Conservation (phyloP, 2,888 invertebrate species). For the Sphaerophoria rueppellii region DNA sequence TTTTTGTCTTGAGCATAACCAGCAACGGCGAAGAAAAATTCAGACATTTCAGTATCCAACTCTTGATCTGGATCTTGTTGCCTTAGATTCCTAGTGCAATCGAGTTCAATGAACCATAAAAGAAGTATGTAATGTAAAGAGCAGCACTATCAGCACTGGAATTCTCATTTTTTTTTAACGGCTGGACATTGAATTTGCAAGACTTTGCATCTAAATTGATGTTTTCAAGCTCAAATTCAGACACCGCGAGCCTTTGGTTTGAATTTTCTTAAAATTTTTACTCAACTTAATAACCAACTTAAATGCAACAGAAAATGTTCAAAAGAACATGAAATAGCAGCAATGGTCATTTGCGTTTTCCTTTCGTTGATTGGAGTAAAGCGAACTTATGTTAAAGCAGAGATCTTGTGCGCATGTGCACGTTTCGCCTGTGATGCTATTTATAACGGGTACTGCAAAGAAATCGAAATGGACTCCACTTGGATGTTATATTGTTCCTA, state of each 20-base stretch:
- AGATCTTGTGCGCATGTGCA: not conserved
- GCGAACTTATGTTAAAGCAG: not conserved
- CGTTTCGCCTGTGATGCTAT: too few species aligned
- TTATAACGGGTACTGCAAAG: slow-evolving; percentile 37
- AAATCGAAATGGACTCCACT: slow-evolving; percentile 61
- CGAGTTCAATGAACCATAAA: slow-evolving; percentile 68
- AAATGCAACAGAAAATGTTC: slow-evolving; percentile 46
- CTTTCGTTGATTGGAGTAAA: slow-evolving; percentile 31
- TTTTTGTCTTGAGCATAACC: slow-evolving; percentile 5
- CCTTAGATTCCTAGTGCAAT: slow-evolving; percentile 55
- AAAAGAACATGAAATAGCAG: slow-evolving; percentile 49
- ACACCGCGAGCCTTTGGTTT: slow-evolving; percentile 7
- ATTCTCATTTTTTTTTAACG: too few species aligned
- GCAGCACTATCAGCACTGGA: too few species aligned
- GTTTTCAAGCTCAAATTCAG: slow-evolving; percentile 1
- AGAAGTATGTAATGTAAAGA: too few species aligned
- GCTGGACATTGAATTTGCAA: slow-evolving; percentile 23
- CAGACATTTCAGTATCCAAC: slow-evolving; percentile 23
- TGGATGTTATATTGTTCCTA: slow-evolving; percentile 48
- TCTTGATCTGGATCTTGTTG: slow-evolving; percentile 16
- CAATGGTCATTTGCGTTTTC: slow-evolving; percentile 26
- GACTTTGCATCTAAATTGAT: slow-evolving; percentile 22
- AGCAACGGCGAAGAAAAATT: not conserved
- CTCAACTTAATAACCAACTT: slow-evolving; percentile 63
- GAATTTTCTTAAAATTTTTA: slow-evolving; percentile 62